Evolutionary conservation across 2,797 vertebrate species (phyloP).

Genomic region (Pipistrellus nathusii): DNA sequence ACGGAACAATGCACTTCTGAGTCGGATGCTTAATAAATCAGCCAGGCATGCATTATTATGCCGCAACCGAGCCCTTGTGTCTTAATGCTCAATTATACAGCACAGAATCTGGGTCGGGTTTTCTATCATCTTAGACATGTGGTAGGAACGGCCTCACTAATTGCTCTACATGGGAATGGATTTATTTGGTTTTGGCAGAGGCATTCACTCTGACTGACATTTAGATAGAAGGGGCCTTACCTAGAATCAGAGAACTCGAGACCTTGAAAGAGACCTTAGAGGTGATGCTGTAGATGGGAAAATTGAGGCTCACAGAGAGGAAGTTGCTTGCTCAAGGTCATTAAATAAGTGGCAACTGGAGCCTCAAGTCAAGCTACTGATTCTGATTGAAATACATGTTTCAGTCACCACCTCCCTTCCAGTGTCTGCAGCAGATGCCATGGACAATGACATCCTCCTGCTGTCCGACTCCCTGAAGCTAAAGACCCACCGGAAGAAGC

Average conservation of each 20-base stretch:
- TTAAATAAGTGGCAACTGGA: background rate
- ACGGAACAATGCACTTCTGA: conserved; percentile 68
- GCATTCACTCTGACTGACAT: conserved; percentile 69
- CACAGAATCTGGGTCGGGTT: conserved; percentile 82
- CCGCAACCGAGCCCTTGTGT: conserved; percentile 61
- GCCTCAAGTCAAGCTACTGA: background rate
- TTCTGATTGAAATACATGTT: background rate
- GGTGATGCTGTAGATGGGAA: background rate
- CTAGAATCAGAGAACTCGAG: background rate
- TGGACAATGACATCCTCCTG: background rate
- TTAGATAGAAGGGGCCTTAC: conserved; percentile 29
- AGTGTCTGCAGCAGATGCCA: background rate
- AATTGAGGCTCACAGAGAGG: background rate
- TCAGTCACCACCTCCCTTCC: background rate
- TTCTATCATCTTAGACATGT: conserved; percentile 81
- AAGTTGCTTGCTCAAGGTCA: background rate
- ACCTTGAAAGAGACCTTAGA: background rate
- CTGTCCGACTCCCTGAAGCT: conserved; percentile 44
- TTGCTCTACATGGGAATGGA: conserved; percentile 70
- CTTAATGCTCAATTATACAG: conserved; percentile 83
- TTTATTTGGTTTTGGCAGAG: conserved; percentile 79
- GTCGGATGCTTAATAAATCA: conserved; percentile 81
- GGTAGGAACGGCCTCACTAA: conserved; percentile 83
- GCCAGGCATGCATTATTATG: conserved; percentile 73
- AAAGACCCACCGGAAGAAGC: background rate